Conservation (phyloP, 2,888 invertebrate species). For the Trachelus tabidus region DNA sequence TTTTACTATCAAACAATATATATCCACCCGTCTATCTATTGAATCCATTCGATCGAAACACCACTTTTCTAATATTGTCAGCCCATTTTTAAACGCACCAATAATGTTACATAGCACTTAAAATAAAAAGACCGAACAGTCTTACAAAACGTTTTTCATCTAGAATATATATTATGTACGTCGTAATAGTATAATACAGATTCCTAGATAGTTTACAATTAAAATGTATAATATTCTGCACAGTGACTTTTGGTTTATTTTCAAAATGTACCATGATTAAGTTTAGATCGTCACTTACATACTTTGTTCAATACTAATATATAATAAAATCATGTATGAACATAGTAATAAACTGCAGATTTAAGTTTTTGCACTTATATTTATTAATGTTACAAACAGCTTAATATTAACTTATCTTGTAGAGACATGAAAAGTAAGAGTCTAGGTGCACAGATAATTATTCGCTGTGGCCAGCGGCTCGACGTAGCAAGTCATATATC, state of each 20-base stretch:
- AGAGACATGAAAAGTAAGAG: slow-evolving; percentile 28
- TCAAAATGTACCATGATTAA: background rate
- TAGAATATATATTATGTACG: no score
- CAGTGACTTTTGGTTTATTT: background rate
- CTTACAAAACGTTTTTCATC: no score
- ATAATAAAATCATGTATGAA: background rate
- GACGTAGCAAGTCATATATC: slow-evolving; percentile 92
- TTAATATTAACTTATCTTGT: slow-evolving; percentile 39
- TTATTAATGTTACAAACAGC: slow-evolving; percentile 45
- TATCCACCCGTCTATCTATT: no score
- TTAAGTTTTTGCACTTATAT: slow-evolving; percentile 17
- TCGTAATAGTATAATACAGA: background rate
- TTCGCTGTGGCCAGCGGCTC: slow-evolving; percentile 80
- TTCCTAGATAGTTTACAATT: background rate
- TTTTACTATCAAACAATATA: background rate
- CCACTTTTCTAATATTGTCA: no score
- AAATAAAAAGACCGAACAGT: no score
- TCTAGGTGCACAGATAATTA: slow-evolving; percentile 23
- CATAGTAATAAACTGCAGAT: background rate
- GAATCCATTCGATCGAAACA: no score
- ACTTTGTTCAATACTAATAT: background rate
- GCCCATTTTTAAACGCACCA: no score
- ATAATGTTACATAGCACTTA: no score
- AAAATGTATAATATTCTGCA: background rate
- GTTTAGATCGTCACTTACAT: background rate